These are phyloP conservation scores for Gambelia wislizenii DNA, from an alignment of 2,797 vertebrate genomes.

Conservation along the genomic window DNA sequence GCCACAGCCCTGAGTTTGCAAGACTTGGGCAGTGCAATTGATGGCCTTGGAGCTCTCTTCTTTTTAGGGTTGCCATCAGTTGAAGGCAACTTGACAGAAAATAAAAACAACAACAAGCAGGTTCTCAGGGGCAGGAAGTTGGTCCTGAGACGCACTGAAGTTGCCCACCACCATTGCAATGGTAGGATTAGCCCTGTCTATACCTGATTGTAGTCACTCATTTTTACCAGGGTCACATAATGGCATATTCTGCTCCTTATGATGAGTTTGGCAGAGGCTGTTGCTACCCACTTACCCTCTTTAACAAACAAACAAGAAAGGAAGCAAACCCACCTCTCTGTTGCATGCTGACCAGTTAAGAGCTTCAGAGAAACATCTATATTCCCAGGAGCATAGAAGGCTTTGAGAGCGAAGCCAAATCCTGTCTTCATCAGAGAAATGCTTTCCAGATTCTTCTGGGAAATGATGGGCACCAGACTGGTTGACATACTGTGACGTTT, in stretches of 20 bases:
- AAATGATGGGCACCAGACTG: conserved; percentile 51
- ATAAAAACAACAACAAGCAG: too few species aligned
- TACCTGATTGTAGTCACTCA: not conserved
- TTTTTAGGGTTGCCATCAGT: too few species aligned
- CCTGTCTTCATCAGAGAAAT: conserved; percentile 51
- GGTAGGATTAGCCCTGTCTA: not conserved
- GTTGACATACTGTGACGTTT: conserved; percentile 55
- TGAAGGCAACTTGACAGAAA: too few species aligned
- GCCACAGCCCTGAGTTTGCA: too few species aligned
- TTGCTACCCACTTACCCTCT: not conserved
- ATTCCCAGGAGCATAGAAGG: conserved; percentile 59
- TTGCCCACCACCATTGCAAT: too few species aligned
- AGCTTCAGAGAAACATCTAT: conserved; percentile 63
- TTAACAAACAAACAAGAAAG: rapidly evolving
- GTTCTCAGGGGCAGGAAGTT: too few species aligned
- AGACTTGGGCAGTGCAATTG: too few species aligned
- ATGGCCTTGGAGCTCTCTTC: too few species aligned
- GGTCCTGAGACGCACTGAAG: too few species aligned
- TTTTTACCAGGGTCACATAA: not conserved
- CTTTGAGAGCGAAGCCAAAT: conserved; percentile 67
- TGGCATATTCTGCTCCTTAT: not conserved
- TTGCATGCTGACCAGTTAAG: conserved; percentile 50
- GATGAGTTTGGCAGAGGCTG: not conserved
- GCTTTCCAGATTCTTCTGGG: conserved; percentile 65
- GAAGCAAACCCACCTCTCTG: conserved; percentile 31